Evolutionary conservation across 2,888 invertebrate species (phyloP), one percentile per base, ranked within the genome.

Genomic region (Cecidostiba fungosa): DNA sequence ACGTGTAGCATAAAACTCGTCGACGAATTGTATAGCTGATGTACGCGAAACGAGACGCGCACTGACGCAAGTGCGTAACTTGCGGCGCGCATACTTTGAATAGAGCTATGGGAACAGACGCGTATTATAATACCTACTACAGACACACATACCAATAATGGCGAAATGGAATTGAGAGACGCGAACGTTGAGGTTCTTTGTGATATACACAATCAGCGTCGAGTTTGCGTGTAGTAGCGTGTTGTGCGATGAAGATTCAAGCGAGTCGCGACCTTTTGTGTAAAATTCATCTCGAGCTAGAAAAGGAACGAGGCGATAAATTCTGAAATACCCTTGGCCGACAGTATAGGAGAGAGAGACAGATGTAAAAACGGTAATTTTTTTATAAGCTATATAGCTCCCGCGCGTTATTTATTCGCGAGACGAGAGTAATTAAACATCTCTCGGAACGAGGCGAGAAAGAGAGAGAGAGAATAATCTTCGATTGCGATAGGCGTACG

Each of bases 21-120:
- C n/a, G n/a, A n/a, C n/a, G n/a, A n/a, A n/a, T n/a, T n/a, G n/a
- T n/a, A n/a, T n/a, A n/a, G n/a, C n/a, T n/a, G n/a, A n/a, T n/a
- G n/a, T n/a, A 54, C 12, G n/a, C 47, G 66, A 3, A 69, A 26
- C 12, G 6, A 36, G 26, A 5, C 19, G 73, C 62, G 43, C n/a
- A n/a, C 43, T 74, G 81, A 81, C 62, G 74, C 81, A 81, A 74
- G 62, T 47, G 81, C 66, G n/a, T 70, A 74, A 74, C 73, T 73
- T 39, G 73, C 59, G 62, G 77, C 80, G 50, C 73, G 81, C 29
- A 47, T 19, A n/a, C 72, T 72, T 82, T 76, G 69, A 82, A 82
- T 54, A 47, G 32, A 26, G 23, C 23, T 66, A 59, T 29, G 69
- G 54, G 82, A 82, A 62, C 29, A 32, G 36, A 39, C 47, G 47